Percentiles rank a stretch among this genome's conserved stretches.
phyloP scores from a whole-genome alignment of 1,140 invertebrate species.

The Eurosta solidaginis region DNA sequence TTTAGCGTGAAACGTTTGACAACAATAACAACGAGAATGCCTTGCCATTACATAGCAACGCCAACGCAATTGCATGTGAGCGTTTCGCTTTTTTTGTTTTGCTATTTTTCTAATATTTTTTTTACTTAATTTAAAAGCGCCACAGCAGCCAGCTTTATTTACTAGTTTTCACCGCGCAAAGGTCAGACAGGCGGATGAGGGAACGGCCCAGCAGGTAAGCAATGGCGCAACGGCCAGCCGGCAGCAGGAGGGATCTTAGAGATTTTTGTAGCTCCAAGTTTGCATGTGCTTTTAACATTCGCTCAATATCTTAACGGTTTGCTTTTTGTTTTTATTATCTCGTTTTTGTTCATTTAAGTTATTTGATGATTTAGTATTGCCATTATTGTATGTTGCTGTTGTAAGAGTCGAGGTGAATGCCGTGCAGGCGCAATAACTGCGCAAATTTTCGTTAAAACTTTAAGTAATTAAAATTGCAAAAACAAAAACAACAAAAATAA shows the following conservation, averaged over 20 bases:
- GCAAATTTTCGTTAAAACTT: neutral
- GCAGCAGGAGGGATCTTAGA: neutral
- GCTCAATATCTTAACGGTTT: constrained; percentile 6
- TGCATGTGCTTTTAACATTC: constrained; percentile 13
- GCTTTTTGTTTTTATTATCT: neutral
- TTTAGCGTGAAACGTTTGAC: neutral
- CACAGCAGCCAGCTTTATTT: too few species aligned
- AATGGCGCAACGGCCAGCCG: neutral
- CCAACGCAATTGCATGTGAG: constrained; percentile 18
- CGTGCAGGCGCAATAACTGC: neutral
- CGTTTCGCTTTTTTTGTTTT: too few species aligned
- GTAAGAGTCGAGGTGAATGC: neutral
- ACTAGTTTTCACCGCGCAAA: constrained; percentile 17
- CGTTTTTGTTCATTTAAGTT: neutral
- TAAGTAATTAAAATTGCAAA: constrained; percentile 22
- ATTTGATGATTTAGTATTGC: constrained; percentile 3
- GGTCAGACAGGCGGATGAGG: neutral
- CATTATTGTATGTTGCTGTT: neutral
- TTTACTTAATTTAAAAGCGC: neutral
- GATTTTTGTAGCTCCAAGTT: too few species aligned
- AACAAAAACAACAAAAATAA: too few species aligned
- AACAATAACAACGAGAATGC: neutral
- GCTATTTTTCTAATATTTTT: too few species aligned
- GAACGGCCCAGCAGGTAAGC: neutral
- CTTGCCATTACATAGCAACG: too few species aligned